These are phyloP conservation scores for Maccullochella peelii DNA, from an alignment of 2,113 vertebrate genomes.

Conservation along the genomic window DNA sequence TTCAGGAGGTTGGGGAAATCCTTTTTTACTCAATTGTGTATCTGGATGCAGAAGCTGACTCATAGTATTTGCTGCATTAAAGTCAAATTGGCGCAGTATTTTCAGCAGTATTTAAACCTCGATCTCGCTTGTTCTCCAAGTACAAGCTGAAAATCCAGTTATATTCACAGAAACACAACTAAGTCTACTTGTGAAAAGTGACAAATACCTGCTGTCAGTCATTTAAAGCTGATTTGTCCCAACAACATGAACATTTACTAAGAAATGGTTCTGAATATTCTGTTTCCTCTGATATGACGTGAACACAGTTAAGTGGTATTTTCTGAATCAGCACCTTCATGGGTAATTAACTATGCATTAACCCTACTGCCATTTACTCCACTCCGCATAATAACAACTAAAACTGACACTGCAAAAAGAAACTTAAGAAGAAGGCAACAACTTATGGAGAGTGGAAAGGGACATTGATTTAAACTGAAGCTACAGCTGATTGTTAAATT, in stretches of 20 bases:
- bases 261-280: not conserved
- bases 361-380: conserved; percentile 6
- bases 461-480: not conserved
- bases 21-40: not conserved
- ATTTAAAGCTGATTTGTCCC: not conserved
- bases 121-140: not conserved
- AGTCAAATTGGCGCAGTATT: not conserved
- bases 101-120: not conserved
- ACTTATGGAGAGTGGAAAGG: not conserved
- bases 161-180: not conserved
- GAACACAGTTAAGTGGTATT: not conserved
- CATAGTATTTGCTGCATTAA: not conserved
- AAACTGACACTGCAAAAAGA: not conserved
- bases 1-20: not conserved
- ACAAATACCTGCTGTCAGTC: no score
- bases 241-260: not conserved
- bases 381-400: not conserved
- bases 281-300: not conserved
- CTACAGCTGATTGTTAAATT: not conserved
- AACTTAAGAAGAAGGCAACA: not conserved
- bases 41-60: not conserved
- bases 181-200: no score
- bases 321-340: not conserved
- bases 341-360: conserved; percentile 6
- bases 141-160: not conserved